Evolutionary conservation across 2,888 invertebrate genomes (phyloP).

Genomic region (Lapara coniferarum): DNA sequence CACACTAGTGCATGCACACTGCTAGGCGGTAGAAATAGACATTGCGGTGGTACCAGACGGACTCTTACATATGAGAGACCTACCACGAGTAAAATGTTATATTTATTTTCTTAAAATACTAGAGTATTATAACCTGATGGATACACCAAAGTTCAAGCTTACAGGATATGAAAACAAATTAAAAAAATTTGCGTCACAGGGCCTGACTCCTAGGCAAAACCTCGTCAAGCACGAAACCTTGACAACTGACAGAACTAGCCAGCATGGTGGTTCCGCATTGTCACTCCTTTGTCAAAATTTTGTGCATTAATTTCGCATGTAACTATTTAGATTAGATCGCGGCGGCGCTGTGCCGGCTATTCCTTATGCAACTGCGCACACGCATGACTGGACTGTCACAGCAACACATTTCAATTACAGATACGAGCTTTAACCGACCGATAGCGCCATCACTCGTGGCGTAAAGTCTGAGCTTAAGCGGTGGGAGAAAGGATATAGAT

Average conservation of each 20-base stretch:
- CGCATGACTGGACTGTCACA: slow-evolving; percentile 56
- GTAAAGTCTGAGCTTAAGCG: slow-evolving; percentile 42
- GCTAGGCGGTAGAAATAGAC: too few relatives aligned
- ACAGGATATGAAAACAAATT: too few relatives aligned
- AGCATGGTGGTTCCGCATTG: background rate
- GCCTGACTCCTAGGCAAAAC: background rate
- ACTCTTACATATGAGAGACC: too few relatives aligned
- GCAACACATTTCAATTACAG: slow-evolving; percentile 66
- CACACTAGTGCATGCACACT: too few relatives aligned
- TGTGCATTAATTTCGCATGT: slow-evolving; percentile 22
- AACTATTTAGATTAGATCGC: slow-evolving; percentile 27
- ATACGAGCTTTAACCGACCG: slow-evolving; percentile 55
- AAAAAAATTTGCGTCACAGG: background rate
- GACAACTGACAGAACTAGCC: background rate
- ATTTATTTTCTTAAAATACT: too few relatives aligned
- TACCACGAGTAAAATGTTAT: too few relatives aligned
- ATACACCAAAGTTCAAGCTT: too few relatives aligned
- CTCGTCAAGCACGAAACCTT: background rate
- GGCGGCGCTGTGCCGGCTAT: slow-evolving; percentile 28
- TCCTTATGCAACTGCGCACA: slow-evolving; percentile 50
- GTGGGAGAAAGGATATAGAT: background rate
- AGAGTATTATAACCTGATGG: too few relatives aligned
- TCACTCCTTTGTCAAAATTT: slow-evolving; percentile 8
- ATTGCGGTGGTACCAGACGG: too few relatives aligned
- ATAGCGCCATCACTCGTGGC: slow-evolving; percentile 48